These are phyloP conservation scores for Laticauda colubrina DNA, from an alignment of 2,113 vertebrate genomes.

Conservation along the genomic window DNA sequence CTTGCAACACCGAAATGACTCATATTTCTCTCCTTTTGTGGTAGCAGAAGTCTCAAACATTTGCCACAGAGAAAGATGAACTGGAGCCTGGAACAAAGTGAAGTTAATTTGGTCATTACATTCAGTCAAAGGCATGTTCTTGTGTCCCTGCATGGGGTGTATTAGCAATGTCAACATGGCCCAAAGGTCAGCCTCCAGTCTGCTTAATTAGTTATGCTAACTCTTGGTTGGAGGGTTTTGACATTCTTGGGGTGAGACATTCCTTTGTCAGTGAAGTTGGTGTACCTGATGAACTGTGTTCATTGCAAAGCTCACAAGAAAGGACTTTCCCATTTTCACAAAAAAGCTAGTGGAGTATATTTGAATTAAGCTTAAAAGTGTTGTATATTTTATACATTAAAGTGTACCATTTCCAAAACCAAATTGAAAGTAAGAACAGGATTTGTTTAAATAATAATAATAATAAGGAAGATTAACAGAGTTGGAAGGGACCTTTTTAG, in stretches of 20 bases:
- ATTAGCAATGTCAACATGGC: slow-evolving; percentile 18
- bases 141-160: slow-evolving; percentile 18
- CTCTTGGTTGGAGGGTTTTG: neutral
- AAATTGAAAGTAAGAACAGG: neutral
- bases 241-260: neutral
- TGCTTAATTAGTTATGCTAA: slow-evolving; percentile 4
- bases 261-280: neutral
- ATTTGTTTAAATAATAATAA: neutral
- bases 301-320: slow-evolving; percentile 22
- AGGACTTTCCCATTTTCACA: slow-evolving; percentile 37
- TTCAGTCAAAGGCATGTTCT: slow-evolving; percentile 30
- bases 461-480: neutral
- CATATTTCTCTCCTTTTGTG: slow-evolving; percentile 18
- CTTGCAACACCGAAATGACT: slow-evolving; percentile 18
- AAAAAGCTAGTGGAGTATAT: neutral
- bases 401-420: neutral
- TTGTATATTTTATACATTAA: neutral
- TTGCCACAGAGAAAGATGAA: slow-evolving; percentile 43
- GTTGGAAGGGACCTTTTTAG: no score
- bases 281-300: neutral
- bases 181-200: neutral
- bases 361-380: slow-evolving; percentile 6
- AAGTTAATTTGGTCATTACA: slow-evolving; percentile 18
- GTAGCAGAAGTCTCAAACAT: slow-evolving; percentile 18
- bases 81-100: slow-evolving; percentile 35